Evolutionary conservation across 2,888 invertebrate genomes (phyloP).

Genomic region (Harmothoe impar): DNA sequence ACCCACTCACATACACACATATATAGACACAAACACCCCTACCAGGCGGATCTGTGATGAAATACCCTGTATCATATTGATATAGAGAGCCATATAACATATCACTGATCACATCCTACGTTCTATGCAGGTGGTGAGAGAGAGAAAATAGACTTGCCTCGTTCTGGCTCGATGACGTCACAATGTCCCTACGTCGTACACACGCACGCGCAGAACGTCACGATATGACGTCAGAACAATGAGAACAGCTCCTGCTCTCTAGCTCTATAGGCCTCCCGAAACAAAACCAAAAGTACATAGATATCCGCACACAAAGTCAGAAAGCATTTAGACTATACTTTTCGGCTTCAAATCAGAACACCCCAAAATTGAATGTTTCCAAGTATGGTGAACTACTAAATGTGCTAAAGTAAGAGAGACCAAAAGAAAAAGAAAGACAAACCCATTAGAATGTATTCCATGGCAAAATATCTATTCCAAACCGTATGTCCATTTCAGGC

Average conservation of each 20-base stretch:
- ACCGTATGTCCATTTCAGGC: slow-evolving; percentile 59
- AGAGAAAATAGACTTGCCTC: not conserved
- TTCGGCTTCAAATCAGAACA: not conserved
- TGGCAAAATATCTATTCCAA: slow-evolving; percentile 58
- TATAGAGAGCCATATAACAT: not conserved
- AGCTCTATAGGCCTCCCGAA: not conserved
- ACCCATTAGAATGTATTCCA: slow-evolving; percentile 18
- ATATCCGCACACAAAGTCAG: no score
- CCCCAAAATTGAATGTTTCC: not conserved
- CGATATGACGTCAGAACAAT: not conserved
- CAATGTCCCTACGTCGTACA: slow-evolving; percentile 11
- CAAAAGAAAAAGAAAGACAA: slow-evolving; percentile 36
- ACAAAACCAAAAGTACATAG: not conserved
- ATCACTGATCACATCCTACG: not conserved
- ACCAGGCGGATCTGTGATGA: slow-evolving; percentile 28
- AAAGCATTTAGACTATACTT: slow-evolving; percentile 9
- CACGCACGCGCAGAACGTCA: slow-evolving; percentile 31
- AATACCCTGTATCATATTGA: no score
- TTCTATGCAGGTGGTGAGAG: not conserved
- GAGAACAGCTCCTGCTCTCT: not conserved
- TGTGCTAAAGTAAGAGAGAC: not conserved
- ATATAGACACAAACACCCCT: not conserved
- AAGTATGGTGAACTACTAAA: not conserved
- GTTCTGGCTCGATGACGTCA: not conserved
- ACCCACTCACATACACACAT: not conserved